A percentile compares a stretch with the other conserved stretches of the same genome.
Evolutionary conservation across 2,888 invertebrate genomes (phyloP).

Genomic region (Oithona nana): DNA sequence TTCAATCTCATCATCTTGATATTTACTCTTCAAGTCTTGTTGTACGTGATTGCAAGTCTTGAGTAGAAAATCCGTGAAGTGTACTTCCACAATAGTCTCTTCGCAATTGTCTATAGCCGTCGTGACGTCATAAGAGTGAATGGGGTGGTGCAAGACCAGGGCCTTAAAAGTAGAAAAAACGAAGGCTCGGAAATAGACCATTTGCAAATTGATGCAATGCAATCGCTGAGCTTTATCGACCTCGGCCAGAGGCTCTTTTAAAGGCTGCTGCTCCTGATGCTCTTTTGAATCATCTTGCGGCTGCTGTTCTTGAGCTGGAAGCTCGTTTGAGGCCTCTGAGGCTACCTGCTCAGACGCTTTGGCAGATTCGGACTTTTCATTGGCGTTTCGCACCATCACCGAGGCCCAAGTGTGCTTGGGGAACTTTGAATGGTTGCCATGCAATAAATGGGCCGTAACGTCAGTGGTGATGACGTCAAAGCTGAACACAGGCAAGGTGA

Average conservation of each 20-base stretch:
- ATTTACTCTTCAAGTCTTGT: not conserved
- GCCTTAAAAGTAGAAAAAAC: conserved; percentile 41
- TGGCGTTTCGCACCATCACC: not conserved
- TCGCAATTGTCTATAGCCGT: conserved; percentile 49
- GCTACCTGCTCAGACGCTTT: not conserved
- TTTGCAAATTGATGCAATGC: conserved; percentile 22
- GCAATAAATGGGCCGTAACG: not conserved
- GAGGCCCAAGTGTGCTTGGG: not conserved
- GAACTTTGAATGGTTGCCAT: not conserved
- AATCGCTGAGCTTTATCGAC: not conserved
- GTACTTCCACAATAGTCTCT: conserved; percentile 43
- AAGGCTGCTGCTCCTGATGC: not conserved
- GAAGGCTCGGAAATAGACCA: conserved; percentile 42
- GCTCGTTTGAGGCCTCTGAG: not conserved
- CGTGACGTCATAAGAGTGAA: conserved; percentile 43
- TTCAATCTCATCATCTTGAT: not conserved
- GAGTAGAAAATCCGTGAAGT: conserved; percentile 46
- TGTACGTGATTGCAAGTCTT: conserved; percentile 18
- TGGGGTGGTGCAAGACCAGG: conserved; percentile 37
- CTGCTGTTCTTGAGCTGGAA: no score
- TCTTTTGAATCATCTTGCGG: no score
- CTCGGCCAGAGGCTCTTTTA: not conserved
- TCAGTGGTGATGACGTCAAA: not conserved
- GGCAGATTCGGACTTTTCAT: not conserved
- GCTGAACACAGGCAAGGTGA: not conserved